Conservation (phyloP, 2,888 invertebrate genomes). For the Lasioglossum marginatum region DNA sequence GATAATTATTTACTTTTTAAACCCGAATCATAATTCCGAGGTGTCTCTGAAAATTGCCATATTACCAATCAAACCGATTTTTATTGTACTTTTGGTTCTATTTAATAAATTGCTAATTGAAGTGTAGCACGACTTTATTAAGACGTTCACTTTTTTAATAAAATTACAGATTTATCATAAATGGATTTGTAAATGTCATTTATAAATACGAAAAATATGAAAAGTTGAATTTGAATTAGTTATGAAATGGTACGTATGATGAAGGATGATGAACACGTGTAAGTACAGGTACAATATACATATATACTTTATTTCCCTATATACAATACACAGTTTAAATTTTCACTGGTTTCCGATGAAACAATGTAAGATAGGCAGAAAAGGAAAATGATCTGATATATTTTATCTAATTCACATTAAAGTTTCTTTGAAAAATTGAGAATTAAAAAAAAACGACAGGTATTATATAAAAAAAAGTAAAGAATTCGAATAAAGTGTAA, state of each 20-base stretch:
- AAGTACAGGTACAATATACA: constrained; percentile 24
- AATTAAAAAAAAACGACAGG: background rate
- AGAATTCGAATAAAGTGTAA: constrained; percentile 1
- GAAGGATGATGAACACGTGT: background rate
- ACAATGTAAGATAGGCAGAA: background rate
- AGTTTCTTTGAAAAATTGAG: constrained; percentile 17
- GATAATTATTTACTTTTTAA: background rate
- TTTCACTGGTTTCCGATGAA: constrained; percentile 3
- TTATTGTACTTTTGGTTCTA: too few species aligned
- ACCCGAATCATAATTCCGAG: background rate
- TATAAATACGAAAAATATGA: background rate
- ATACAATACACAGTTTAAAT: constrained; percentile 24
- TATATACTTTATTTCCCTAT: constrained; percentile 28
- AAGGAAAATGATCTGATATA: constrained; percentile 27
- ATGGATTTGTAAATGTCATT: background rate
- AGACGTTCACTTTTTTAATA: too few species aligned
- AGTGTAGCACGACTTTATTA: background rate
- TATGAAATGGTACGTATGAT: background rate
- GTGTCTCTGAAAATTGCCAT: too few species aligned
- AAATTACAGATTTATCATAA: background rate
- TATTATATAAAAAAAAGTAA: constrained; percentile 18
- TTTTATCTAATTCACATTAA: constrained; percentile 58
- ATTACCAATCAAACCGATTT: too few species aligned
- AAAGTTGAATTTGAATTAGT: background rate
- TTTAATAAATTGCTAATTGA: background rate